These are phyloP conservation scores for Heptranchias perlo DNA, from an alignment of 2,113 vertebrate species.

Conservation along the genomic window DNA sequence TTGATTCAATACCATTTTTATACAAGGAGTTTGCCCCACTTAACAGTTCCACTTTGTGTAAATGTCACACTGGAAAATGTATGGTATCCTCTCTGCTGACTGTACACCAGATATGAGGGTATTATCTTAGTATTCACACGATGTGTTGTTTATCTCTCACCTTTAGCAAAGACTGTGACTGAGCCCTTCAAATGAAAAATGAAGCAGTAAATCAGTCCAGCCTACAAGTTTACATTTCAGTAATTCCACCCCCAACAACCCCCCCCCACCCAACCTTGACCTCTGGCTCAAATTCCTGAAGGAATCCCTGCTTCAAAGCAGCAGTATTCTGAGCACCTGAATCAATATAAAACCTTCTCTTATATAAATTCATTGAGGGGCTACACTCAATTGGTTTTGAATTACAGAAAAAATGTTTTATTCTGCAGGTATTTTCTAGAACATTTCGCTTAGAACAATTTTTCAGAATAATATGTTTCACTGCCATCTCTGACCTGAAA, in stretches of 20 bases:
- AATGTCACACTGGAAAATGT: not conserved
- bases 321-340: slow-evolving; percentile 45
- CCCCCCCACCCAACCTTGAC: slow-evolving; percentile 40
- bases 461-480: not conserved
- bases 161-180: not conserved
- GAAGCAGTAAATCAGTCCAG: slow-evolving; percentile 49
- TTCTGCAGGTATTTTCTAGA: not conserved
- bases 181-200: slow-evolving; percentile 27
- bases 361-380: slow-evolving; percentile 43
- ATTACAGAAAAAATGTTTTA: slow-evolving; percentile 29
- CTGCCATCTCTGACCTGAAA: not conserved
- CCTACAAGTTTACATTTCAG: slow-evolving; percentile 56
- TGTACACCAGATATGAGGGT: not conserved
- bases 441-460: slow-evolving; percentile 2
- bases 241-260: slow-evolving; percentile 45
- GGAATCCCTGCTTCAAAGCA: slow-evolving; percentile 50
- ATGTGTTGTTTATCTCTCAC: slow-evolving; percentile 40
- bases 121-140: not conserved
- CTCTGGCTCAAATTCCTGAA: slow-evolving; percentile 47
- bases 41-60: not conserved
- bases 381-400: slow-evolving; percentile 29
- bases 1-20: not conserved
- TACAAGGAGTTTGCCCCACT: not conserved
- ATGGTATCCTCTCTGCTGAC: not conserved
- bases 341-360: slow-evolving; percentile 52